A percentile compares a stretch with the other conserved stretches of the same genome.
phyloP scores from a whole-genome alignment of 2,113 vertebrate species.

The Delphinus delphis region DNA sequence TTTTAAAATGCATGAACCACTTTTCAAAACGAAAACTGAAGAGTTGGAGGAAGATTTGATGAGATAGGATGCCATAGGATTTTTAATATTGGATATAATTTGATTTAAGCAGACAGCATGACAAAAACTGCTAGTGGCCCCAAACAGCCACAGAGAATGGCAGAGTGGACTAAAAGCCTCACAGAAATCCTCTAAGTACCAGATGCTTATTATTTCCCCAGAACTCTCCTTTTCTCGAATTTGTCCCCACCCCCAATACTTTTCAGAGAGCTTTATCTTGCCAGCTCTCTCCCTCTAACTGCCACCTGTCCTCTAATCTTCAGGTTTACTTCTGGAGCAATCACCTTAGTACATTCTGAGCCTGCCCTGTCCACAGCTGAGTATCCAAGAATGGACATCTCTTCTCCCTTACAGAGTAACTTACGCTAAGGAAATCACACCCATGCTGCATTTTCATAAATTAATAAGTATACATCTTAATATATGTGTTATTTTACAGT shows the following conservation, averaged over 20 bases:
- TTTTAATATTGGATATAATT: neutral
- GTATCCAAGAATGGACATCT: neutral
- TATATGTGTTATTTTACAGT: neutral
- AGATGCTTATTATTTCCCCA: neutral
- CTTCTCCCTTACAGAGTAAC: neutral
- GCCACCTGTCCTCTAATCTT: neutral
- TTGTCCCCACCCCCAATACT: neutral
- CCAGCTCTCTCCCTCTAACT: neutral
- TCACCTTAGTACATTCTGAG: neutral
- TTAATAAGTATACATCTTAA: neutral
- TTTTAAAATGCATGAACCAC: neutral
- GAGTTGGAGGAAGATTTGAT: neutral
- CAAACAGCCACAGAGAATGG: neutral
- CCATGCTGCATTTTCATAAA: neutral
- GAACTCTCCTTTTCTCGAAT: neutral
- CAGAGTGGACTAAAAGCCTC: neutral
- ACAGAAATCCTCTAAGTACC: neutral
- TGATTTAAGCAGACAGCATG: neutral
- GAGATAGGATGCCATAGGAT: neutral
- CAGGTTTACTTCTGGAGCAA: neutral
- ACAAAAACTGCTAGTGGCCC: neutral
- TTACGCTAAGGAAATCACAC: neutral
- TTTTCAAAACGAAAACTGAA: neutral
- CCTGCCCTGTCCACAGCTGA: too few species aligned
- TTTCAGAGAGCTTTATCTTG: neutral